These are phyloP conservation scores for Ashinkailepas kermadecensis DNA, from an alignment of 2,888 invertebrate species.

Conservation along the genomic window DNA sequence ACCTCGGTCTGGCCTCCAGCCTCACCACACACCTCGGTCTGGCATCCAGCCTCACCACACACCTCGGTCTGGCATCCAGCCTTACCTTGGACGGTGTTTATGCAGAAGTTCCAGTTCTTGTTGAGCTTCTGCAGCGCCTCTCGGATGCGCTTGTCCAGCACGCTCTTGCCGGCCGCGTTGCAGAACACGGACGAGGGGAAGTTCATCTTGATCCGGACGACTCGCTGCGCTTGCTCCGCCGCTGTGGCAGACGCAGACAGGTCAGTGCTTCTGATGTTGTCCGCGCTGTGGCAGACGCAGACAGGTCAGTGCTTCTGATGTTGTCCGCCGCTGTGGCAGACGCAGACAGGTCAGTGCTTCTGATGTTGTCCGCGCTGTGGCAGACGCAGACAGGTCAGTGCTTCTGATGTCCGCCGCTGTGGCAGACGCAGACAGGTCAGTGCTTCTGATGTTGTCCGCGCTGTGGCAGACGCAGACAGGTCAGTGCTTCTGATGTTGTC, in stretches of 20 bases:
- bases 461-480: conserved; percentile 44
- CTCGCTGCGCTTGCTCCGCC: conserved; percentile 83
- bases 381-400: background rate
- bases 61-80: too few species aligned
- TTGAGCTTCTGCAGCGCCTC: conserved; percentile 81
- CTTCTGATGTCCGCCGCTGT: conserved; percentile 55
- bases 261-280: background rate
- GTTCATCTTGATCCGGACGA: conserved; percentile 85
- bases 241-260: conserved; percentile 46
- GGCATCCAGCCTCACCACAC: too few species aligned
- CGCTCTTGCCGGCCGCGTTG: conserved; percentile 89
- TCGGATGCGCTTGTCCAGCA: conserved; percentile 77
- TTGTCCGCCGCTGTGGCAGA: conserved; percentile 59
- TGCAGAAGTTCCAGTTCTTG: conserved; percentile 94
- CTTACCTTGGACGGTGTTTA: conserved; percentile 73
- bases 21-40: too few species aligned
- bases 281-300: conserved; percentile 39
- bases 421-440: conserved; percentile 30
- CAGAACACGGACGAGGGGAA: conserved; percentile 96
- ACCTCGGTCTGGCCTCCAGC: too few species aligned
- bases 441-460: conserved; percentile 39
- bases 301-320: background rate
- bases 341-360: background rate
- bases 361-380: conserved; percentile 51
- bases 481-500: background rate